phyloP scores from a whole-genome alignment of 2,797 vertebrate genomes.

The Lemur catta region DNA sequence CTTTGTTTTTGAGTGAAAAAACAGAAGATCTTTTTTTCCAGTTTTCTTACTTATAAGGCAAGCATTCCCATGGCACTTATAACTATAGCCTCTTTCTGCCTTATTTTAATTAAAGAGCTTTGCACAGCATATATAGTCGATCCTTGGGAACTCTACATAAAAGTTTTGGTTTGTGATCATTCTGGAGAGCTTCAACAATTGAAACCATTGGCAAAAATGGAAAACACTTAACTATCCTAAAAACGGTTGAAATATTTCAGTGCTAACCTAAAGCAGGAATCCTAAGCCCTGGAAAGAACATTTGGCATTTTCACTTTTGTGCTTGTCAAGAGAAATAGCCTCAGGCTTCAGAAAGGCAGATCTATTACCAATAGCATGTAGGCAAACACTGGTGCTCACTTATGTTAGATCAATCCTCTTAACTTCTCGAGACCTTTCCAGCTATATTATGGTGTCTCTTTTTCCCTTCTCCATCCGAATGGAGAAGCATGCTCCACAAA shows the following conservation, averaged over 20 bases:
- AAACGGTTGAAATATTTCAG: conserved; percentile 70
- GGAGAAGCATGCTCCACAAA: not conserved
- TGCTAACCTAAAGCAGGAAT: conserved; percentile 56
- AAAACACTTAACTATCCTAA: conserved; percentile 48
- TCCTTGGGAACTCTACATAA: conserved; percentile 73
- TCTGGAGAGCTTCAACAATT: conserved; percentile 72
- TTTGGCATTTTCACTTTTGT: conserved; percentile 49
- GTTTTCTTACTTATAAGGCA: conserved; percentile 74
- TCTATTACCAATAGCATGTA: conserved; percentile 43
- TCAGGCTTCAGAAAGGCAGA: conserved; percentile 52
- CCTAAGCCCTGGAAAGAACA: conserved; percentile 53
- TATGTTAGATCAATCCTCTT: conserved; percentile 38
- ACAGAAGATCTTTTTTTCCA: conserved; percentile 76
- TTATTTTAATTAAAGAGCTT: conserved; percentile 80
- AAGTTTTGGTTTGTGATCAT: conserved; percentile 71
- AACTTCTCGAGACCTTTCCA: conserved; percentile 39
- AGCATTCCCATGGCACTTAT: conserved; percentile 72
- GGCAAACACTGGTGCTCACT: conserved; percentile 1
- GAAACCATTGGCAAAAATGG: conserved; percentile 43
- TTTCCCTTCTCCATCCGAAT: not conserved
- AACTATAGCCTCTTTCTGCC: conserved; percentile 64
- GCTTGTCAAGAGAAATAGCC: conserved; percentile 73
- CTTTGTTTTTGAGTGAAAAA: conserved; percentile 80
- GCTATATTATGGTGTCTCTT: not conserved
- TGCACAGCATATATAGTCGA: conserved; percentile 70